Evolutionary conservation across 2,113 vertebrate genomes (phyloP).

Genomic region (Thamnaconus septentrionalis): DNA sequence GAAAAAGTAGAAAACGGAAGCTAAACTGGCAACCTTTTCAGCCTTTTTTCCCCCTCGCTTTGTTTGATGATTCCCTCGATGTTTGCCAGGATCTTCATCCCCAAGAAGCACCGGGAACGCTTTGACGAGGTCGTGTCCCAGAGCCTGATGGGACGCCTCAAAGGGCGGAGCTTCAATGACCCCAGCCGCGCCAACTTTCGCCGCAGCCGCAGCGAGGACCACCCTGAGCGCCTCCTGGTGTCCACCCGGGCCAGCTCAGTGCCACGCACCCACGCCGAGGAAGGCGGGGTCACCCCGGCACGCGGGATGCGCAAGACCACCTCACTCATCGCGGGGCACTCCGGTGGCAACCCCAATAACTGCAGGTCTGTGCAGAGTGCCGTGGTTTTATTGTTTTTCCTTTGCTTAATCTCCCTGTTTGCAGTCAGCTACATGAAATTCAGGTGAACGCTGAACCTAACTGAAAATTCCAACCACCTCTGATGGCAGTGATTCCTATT

Average conservation of each 20-base stretch:
- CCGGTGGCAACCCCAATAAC: slow-evolving; percentile 71
- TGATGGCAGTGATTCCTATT: too few relatives aligned
- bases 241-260: slow-evolving; percentile 94
- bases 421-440: background rate
- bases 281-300: slow-evolving; percentile 66
- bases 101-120: slow-evolving; percentile 94
- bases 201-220: slow-evolving; percentile 92
- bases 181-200: slow-evolving; percentile 84
- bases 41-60: background rate
- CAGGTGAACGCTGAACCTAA: too few relatives aligned
- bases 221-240: slow-evolving; percentile 89
- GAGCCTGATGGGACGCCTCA: slow-evolving; percentile 90
- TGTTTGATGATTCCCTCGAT: slow-evolving; percentile 40
- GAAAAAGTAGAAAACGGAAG: background rate
- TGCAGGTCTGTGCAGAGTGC: slow-evolving; percentile 80
- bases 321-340: slow-evolving; percentile 82
- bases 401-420: background rate
- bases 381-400: too few relatives aligned
- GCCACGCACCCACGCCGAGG: slow-evolving; percentile 84
- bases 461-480: too few relatives aligned
- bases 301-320: slow-evolving; percentile 85
- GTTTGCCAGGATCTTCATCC: slow-evolving; percentile 93
- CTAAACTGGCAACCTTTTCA: slow-evolving; percentile 2
- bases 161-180: slow-evolving; percentile 83
- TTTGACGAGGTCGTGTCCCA: slow-evolving; percentile 97